Conservation (phyloP, 2,113 vertebrate species). For the Dasyornis broadbenti region DNA sequence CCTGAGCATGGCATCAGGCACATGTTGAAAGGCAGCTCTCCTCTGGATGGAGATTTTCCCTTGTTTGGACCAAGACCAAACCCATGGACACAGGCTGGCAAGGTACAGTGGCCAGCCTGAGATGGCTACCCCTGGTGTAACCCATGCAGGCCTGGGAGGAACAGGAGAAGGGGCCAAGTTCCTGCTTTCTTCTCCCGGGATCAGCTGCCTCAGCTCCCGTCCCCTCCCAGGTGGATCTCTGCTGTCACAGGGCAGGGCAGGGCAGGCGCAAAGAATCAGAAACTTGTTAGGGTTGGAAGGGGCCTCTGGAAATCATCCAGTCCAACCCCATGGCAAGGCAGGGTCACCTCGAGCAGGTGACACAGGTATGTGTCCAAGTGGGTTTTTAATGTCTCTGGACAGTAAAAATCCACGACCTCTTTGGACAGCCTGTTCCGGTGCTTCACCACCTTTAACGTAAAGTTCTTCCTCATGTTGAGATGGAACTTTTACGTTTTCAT, state of each 20-base stretch:
- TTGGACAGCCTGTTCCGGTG: background rate
- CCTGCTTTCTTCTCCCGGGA: background rate
- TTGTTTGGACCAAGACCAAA: background rate
- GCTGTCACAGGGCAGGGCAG: background rate
- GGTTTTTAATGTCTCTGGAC: background rate
- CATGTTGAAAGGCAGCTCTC: background rate
- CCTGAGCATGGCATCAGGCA: fast-evolving
- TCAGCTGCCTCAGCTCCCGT: fast-evolving
- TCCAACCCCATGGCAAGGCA: background rate
- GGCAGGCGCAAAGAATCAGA: background rate
- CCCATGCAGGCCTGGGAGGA: fast-evolving
- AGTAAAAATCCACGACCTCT: fast-evolving
- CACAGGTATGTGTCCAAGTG: background rate
- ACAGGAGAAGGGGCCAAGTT: fast-evolving
- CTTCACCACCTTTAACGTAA: background rate
- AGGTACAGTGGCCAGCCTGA: fast-evolving
- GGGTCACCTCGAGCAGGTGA: background rate
- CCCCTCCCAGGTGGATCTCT: background rate
- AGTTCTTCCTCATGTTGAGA: background rate
- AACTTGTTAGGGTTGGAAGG: background rate
- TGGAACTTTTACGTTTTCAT: background rate
- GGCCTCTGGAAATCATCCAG: background rate
- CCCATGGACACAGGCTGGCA: fast-evolving
- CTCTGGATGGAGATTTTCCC: background rate
- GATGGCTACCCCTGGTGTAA: background rate